Evolutionary conservation across 2,888 invertebrate species (phyloP).

Genomic region (Nasonia oneida): DNA sequence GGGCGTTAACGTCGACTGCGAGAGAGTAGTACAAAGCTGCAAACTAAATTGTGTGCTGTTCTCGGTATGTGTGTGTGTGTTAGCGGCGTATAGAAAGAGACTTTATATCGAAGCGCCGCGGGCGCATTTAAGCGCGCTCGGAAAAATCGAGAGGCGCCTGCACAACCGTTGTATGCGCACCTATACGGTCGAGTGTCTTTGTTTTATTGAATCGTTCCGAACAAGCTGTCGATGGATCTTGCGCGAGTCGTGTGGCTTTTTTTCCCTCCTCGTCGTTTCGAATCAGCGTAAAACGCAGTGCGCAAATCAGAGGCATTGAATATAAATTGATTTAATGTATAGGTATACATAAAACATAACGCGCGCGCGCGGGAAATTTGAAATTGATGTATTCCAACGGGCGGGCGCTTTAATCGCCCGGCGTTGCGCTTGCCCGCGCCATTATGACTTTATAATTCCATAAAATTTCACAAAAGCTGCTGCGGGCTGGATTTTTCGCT

Average conservation of each 20-base stretch:
- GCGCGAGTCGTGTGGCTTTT: no score
- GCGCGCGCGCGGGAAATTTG: not conserved
- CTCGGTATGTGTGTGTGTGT: not conserved
- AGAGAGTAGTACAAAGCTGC: not conserved
- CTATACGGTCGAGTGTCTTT: not conserved
- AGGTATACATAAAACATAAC: not conserved
- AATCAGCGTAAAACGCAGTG: not conserved
- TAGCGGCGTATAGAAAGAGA: not conserved
- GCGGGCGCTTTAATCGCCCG: not conserved
- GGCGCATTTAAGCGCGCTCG: conserved; percentile 50
- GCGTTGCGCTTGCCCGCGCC: not conserved
- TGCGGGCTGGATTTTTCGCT: not conserved
- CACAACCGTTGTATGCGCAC: not conserved
- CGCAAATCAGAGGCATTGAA: not conserved
- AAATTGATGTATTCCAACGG: conserved; percentile 1
- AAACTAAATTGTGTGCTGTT: conserved; percentile 46
- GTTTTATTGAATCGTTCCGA: not conserved
- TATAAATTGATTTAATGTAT: not conserved
- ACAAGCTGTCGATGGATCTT: not conserved
- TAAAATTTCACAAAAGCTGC: conserved; percentile 14
- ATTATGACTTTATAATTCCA: conserved; percentile 21
- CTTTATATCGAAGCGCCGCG: conserved; percentile 30
- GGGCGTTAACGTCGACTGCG: conserved; percentile 23
- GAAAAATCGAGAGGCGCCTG: conserved; percentile 16
- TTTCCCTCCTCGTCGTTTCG: not conserved